Conservation (phyloP, 2,113 vertebrate species). For the Elachura formosa region DNA sequence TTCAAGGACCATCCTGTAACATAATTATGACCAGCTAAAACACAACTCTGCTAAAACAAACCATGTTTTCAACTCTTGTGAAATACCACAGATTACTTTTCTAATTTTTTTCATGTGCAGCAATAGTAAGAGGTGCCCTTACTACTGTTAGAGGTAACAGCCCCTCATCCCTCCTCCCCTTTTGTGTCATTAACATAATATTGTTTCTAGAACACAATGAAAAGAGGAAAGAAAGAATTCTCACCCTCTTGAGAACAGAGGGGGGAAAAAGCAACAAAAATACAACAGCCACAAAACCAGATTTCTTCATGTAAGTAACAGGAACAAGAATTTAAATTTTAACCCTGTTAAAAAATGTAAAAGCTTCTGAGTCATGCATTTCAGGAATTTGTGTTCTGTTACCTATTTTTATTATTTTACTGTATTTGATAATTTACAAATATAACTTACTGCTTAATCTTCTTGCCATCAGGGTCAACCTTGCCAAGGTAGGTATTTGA, state of each 20-base stretch:
- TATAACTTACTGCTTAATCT: conserved; percentile 91
- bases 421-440: background rate
- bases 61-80: background rate
- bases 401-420: background rate
- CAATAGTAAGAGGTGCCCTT: background rate
- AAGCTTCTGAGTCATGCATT: background rate
- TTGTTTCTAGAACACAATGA: conserved; percentile 21
- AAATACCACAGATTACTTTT: background rate
- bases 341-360: background rate
- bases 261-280: background rate
- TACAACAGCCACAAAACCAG: background rate
- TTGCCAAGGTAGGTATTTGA: conserved; percentile 88
- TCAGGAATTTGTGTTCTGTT: background rate
- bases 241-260: background rate
- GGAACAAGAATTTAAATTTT: background rate
- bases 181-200: background rate
- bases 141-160: too few species aligned
- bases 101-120: background rate
- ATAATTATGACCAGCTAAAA: background rate
- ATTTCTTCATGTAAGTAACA: background rate
- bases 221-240: background rate
- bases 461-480: conserved; percentile 92
- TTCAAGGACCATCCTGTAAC: background rate
- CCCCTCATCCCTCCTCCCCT: background rate
- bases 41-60: background rate